Evolutionary conservation across 2,888 invertebrate genomes (phyloP), one percentile per base, ranked within the genome.

Genomic region (Drosophila subquinaria): DNA sequence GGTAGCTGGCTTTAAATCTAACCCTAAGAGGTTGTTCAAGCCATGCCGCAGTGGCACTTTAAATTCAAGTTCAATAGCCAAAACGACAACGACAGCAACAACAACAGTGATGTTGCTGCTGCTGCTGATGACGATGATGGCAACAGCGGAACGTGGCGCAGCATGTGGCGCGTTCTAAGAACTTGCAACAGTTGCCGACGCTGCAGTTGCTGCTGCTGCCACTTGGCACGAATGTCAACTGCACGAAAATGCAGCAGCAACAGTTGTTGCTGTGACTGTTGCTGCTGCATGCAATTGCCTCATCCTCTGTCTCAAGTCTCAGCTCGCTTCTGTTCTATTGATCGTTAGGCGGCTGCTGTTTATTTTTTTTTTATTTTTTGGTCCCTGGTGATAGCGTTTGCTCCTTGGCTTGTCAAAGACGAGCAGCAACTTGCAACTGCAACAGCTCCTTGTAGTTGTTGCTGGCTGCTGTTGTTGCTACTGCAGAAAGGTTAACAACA

Each of bases 101-200:
- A 62, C 45, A 47, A 42, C 50, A 48, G 61, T 13, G 23, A 45
- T 11, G 20, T 63, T 60, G 48, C 38, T 50, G 52, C 13, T 62
- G 67, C 13, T 62, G 64, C 1, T 51, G 67, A 47, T 66, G 67
- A 57, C 57, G 74, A 63, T 68, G 75, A 68, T 69, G 76, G 79
- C 65, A 63, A 55, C 79, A 27, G 75, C 79, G 79, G 81, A 86
- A 83, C 88, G 83, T 83, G 89, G 79, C 84, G 79, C 84, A 85
- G 84, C 84, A 85, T 85, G 84, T 85, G 84, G 89, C 84, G 89
- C 84, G 88, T 85, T 85, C 84, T 89, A 76, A 89, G 84, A 85
- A 85, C 89, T 89, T 84, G 79, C 88, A 83, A 85, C 82, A 85
- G 88, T 83, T 85, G 82, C 82, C 82, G 82, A 81, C 88, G 73